Percentiles rank a stretch among this genome's conserved stretches.
phyloP scores from a whole-genome alignment of 2,797 vertebrate genomes.

The Presbytis comata region DNA sequence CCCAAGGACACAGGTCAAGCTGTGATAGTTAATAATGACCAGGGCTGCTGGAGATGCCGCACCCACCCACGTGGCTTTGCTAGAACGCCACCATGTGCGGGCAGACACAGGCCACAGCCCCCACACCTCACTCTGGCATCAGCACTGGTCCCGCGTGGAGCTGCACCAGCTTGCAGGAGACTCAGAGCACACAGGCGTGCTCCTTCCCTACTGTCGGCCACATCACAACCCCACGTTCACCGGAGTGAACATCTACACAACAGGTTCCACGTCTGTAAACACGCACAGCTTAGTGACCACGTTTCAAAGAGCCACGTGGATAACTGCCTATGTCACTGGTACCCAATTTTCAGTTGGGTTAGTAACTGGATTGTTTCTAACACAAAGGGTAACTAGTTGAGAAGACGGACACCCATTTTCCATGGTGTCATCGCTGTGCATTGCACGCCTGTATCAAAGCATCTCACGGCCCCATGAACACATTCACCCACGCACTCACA shows the following conservation, averaged over 20 bases:
- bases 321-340: background rate
- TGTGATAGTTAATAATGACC: too few species aligned
- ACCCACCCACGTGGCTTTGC: background rate
- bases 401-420: background rate
- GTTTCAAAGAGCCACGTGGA: background rate
- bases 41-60: background rate
- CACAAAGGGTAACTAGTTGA: background rate
- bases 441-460: background rate
- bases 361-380: background rate
- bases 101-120: background rate
- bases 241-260: too few species aligned
- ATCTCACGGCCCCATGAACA: background rate
- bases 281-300: background rate
- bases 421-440: background rate
- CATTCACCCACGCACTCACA: background rate
- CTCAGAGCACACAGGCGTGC: background rate
- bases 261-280: fast-evolving
- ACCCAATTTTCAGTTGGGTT: background rate
- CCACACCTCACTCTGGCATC: background rate
- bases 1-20: background rate
- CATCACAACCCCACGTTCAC: background rate
- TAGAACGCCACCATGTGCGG: fast-evolving
- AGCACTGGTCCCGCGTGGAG: background rate
- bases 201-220: background rate
- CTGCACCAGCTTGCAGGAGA: background rate